Evolutionary conservation across 1,140 invertebrate genomes (phyloP).

Genomic region (Heliconius melpomene): DNA sequence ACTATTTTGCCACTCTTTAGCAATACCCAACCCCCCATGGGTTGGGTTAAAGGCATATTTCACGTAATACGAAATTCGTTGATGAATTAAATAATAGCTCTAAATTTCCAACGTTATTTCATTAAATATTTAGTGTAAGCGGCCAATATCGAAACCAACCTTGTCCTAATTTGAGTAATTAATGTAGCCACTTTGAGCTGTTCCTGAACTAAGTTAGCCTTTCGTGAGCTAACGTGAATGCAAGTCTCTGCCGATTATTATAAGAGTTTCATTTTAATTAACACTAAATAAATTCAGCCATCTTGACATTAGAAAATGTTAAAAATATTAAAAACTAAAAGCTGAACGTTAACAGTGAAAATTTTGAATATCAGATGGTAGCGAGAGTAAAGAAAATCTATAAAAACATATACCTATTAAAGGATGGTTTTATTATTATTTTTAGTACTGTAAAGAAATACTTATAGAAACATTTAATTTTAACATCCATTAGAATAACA

Average conservation of each 20-base stretch:
- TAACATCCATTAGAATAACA: too few relatives aligned
- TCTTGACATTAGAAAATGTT: neutral
- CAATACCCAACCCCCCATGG: slow-evolving; percentile 36
- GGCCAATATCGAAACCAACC: slow-evolving; percentile 46
- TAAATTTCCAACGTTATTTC: slow-evolving; percentile 32
- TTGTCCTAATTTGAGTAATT: slow-evolving; percentile 47
- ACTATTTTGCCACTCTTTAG: slow-evolving; percentile 42
- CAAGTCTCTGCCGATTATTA: slow-evolving; percentile 40
- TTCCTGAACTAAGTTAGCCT: slow-evolving; percentile 49
- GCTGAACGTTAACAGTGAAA: too few relatives aligned
- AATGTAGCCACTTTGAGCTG: slow-evolving; percentile 48
- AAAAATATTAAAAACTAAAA: neutral
- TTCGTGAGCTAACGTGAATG: slow-evolving; percentile 42
- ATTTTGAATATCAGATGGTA: too few relatives aligned
- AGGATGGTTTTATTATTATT: too few relatives aligned
- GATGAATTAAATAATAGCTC: slow-evolving; percentile 41
- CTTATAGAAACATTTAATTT: too few relatives aligned
- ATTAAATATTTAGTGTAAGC: slow-evolving; percentile 43
- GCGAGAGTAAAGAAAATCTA: too few relatives aligned
- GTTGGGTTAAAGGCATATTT: slow-evolving; percentile 37
- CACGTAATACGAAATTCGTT: slow-evolving; percentile 36
- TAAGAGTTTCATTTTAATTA: slow-evolving; percentile 43
- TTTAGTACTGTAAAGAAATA: too few relatives aligned
- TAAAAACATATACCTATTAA: too few relatives aligned
- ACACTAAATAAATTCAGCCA: slow-evolving; percentile 19